Percentiles rank a stretch among this genome's conserved stretches.
Conservation (phyloP, 2,113 vertebrate genomes). For the Ardeotis arabs region DNA sequence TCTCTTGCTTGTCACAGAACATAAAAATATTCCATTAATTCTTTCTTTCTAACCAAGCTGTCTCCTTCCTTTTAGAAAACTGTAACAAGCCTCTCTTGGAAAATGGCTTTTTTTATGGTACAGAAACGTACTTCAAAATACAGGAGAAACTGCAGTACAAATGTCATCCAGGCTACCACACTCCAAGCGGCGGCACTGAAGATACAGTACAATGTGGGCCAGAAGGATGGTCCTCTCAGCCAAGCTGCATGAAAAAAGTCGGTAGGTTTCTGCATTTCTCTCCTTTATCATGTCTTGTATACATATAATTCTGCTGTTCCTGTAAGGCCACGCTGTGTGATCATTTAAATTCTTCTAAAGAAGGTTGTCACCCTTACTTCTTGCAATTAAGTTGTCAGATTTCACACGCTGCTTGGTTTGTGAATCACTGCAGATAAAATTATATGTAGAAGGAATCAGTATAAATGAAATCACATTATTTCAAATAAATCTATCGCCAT, state of each 20-base stretch:
- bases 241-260: conserved; percentile 54
- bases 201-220: conserved; percentile 59
- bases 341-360: not conserved
- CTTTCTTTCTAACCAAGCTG: not conserved
- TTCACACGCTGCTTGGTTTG: not conserved
- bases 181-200: conserved; percentile 26
- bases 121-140: conserved; percentile 64
- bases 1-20: not conserved
- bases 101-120: conserved; percentile 60
- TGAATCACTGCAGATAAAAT: not conserved
- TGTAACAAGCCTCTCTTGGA: conserved; percentile 68
- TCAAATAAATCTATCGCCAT: not conserved
- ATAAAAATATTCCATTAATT: not conserved
- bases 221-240: conserved; percentile 71
- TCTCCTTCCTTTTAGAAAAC: conserved; percentile 63
- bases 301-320: not conserved
- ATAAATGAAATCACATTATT: not conserved
- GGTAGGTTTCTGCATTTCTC: conserved; percentile 37
- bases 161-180: conserved; percentile 68
- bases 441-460: fast-evolving
- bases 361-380: not conserved
- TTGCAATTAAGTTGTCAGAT: not conserved
- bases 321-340: not conserved
- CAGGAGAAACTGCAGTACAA: conserved; percentile 61
- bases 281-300: not conserved